Conservation (phyloP, 2,888 invertebrate species). For the Aspidapion aeneum region DNA sequence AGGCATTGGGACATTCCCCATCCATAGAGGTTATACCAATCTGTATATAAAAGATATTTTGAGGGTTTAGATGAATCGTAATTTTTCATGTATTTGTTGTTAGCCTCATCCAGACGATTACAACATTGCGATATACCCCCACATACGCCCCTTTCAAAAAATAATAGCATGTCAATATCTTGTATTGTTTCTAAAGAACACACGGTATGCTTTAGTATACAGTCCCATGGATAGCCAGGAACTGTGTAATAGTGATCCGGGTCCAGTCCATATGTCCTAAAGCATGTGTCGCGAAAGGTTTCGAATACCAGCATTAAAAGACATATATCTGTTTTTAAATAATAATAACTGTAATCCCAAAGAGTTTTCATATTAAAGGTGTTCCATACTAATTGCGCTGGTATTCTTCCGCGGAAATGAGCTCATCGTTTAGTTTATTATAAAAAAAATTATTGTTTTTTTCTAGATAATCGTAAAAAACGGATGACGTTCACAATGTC, state of each 20-base stretch:
- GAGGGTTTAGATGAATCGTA: background rate
- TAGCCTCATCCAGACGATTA: too few relatives aligned
- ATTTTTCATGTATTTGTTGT: conserved; percentile 5
- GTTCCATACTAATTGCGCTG: too few relatives aligned
- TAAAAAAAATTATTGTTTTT: conserved; percentile 26
- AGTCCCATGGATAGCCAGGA: conserved; percentile 34
- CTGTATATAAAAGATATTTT: too few relatives aligned
- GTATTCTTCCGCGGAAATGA: conserved; percentile 19
- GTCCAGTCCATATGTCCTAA: conserved; percentile 35
- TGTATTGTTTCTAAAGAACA: conserved; percentile 30
- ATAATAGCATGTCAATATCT: too few relatives aligned
- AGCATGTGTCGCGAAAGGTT: too few relatives aligned
- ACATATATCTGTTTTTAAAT: conserved; percentile 41
- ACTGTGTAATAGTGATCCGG: conserved; percentile 33
- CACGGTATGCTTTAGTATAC: conserved; percentile 32
- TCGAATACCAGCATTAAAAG: too few relatives aligned
- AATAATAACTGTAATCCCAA: too few relatives aligned
- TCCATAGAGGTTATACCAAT: conserved; percentile 25
- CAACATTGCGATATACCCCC: conserved; percentile 36
- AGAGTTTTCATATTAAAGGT: too few relatives aligned
- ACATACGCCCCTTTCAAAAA: conserved; percentile 34
- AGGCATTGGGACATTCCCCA: conserved; percentile 30
- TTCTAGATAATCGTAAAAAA: conserved; percentile 36
- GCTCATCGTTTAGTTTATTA: conserved; percentile 27
- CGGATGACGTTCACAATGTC: too few relatives aligned